A percentile compares a stretch with the other conserved stretches of the same genome.
These are phyloP conservation scores for Aphelenchoides avenae DNA, from an alignment of 1,140 invertebrate species.

Conservation along the genomic window DNA sequence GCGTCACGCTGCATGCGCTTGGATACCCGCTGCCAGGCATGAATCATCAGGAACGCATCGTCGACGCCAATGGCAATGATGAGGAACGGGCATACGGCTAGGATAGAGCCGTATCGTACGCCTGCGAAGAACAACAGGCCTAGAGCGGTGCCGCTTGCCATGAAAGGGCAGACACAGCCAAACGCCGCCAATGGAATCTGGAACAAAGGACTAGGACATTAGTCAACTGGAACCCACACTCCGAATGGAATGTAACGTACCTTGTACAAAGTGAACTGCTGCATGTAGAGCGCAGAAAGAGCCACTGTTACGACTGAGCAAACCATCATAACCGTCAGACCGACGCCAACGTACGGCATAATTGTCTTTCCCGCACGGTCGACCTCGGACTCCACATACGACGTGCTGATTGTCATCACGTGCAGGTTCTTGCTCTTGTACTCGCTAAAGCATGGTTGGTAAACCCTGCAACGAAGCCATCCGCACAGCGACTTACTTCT, in stretches of 20 bases:
- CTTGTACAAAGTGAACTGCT: constrained; percentile 36
- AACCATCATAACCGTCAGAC: constrained; percentile 43
- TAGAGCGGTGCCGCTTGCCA: constrained; percentile 50
- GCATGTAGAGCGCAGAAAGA: constrained; percentile 39
- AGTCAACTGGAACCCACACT: neutral
- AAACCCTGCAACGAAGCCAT: too few relatives aligned
- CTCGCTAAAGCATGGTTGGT: too few relatives aligned
- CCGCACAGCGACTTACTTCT: constrained; percentile 21
- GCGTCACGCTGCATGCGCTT: constrained; percentile 27
- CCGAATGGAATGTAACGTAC: constrained; percentile 11
- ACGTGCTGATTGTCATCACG: constrained; percentile 28
- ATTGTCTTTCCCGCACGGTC: constrained; percentile 45
- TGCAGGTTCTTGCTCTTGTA: constrained; percentile 29
- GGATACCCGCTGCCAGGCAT: constrained; percentile 45
- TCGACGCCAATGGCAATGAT: constrained; percentile 55
- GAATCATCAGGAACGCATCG: constrained; percentile 49
- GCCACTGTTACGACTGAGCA: constrained; percentile 39
- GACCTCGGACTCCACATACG: constrained; percentile 34
- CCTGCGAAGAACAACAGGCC: constrained; percentile 46
- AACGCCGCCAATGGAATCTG: constrained; percentile 34
- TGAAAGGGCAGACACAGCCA: constrained; percentile 48
- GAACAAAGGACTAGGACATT: neutral
- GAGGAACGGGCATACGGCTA: constrained; percentile 54
- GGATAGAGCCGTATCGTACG: constrained; percentile 43
- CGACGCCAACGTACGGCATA: constrained; percentile 42